Base-by-base conservation (phyloP, 2,888 invertebrate species). In the Suillia variegata region DNA sequence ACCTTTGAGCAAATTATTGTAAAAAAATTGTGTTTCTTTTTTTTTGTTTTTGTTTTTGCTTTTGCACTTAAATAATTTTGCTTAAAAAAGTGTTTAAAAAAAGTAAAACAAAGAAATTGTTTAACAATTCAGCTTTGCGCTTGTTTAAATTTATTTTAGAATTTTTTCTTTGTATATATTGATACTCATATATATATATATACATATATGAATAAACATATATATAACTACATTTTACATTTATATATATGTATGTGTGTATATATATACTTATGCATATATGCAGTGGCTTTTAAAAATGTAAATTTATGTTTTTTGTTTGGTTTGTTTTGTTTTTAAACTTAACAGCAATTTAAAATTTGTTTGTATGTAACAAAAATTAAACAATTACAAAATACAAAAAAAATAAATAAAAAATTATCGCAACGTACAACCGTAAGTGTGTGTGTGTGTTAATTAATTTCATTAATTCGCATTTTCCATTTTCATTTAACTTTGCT, bases 361-460 rank as follows among this genome's bases (percentile, higher is more conserved):
- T 21, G 8, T 42, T 17, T 10, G n/a, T 34, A 17, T 5, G 13
- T 22, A 54, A 42, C n/a, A 54, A 13, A 33, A 20, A 13, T 3
- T 20, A 17, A 6, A 50, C 15, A 50, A 24, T 48, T 15, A 8
- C 6, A 48, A 12, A 50, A 8, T 50, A 24, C 3, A 20, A 21
- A 6, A 50, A n/a, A 5, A 50, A 47, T 20, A 18, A 22, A 26
- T n/a, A 45, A 47, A 31, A 13, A 21, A 24, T 58, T 59, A 60
- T 58, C 54, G 59, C 60, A 68, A 68, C 64, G 60, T 73, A 73
- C 69, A 69, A 69, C 69, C 69, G 67, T 69, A 68, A 66, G 54
- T 62, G 50, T 56, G 59, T 60, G 59, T 65, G 54, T 60, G 59
- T 45, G 50, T 5, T 26, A 10, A 6, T 26, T 26, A 10, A 26